Evolutionary conservation across 64 coral and sea anemone genomes (phyloP).

Genomic region (Stichodactyla helianthus): DNA sequence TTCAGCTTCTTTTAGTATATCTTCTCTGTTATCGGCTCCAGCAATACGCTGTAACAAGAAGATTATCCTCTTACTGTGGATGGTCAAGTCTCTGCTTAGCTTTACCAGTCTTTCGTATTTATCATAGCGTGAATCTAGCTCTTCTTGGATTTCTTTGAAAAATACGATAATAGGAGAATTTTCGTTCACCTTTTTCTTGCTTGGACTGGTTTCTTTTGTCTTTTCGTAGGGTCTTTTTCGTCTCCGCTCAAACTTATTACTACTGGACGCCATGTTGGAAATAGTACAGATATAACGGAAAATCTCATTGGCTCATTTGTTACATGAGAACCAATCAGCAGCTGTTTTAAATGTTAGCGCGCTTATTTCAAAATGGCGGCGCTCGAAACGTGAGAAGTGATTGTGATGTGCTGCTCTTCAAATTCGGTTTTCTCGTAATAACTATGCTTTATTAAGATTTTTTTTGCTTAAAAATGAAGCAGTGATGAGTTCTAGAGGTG

Average conservation of each 20-base stretch:
- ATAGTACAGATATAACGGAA: not conserved
- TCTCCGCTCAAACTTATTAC: not conserved
- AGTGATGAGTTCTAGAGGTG: conserved; percentile 40
- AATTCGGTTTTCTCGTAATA: not conserved
- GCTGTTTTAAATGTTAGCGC: not conserved
- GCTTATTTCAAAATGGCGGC: conserved; percentile 16
- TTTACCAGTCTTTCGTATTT: conserved; percentile 65
- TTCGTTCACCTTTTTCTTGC: conserved; percentile 24
- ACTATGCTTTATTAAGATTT: not conserved
- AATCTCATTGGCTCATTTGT: not conserved
- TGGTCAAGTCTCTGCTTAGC: conserved; percentile 57
- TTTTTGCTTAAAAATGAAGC: not conserved
- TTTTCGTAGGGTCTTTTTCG: conserved; percentile 14
- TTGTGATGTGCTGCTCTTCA: not conserved
- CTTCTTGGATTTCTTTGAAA: conserved; percentile 35
- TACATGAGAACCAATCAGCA: not conserved
- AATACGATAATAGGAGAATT: conserved; percentile 38
- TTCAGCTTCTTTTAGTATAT: conserved; percentile 49
- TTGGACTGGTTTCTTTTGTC: not conserved
- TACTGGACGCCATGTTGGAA: conserved; percentile 15
- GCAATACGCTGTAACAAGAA: conserved; percentile 41
- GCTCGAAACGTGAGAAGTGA: not conserved
- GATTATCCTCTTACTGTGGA: conserved; percentile 48
- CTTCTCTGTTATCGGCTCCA: conserved; percentile 23
- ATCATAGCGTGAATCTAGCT: conserved; percentile 45